Base-by-base conservation (phyloP, 2,113 vertebrate species). In the Alexandromys fortis region DNA sequence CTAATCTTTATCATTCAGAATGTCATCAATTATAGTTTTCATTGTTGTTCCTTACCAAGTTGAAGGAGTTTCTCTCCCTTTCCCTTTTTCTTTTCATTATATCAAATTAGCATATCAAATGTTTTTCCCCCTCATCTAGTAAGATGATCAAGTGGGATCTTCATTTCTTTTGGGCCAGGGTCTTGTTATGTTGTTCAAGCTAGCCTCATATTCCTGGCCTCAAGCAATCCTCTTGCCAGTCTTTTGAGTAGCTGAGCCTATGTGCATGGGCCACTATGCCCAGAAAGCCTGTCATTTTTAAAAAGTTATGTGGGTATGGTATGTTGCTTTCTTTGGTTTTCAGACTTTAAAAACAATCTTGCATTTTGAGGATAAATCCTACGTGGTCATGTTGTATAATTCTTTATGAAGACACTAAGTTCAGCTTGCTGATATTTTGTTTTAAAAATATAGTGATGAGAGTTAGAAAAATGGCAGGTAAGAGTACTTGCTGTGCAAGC, bases 331-430 rank as follows among this genome's bases (percentile, higher is more conserved):
- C 30, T 49, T 73, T 90, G 28, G 58, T 90, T 91, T 89, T 91
- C 78, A 96, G 42, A 55, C 81, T 35, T 88, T 73, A 85, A 88
- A 88, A 78, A 5, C 61, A 82, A 47, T 45, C 61, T 95, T 86
- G 33, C 45, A 85, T 90, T 88, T 77, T 49, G 70, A 76, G 28
- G 28, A n/a, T 94, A 72, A 86, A 42, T 76, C 30, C 28, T 78
- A 79, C 17, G 70, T 81, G 28, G 12, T 88, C 65, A 89, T 91
- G 8, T 42, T 85, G 47, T 16, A 47, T 0, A 72, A 42, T 86
- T 93, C 58, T 86, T 52, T 63, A 79, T 63, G 89, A 52, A 67
- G 81, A 35, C 38, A 82, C 49, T 90, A 72, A 24, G 70, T 89
- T 94, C 33, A 81, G 28, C 92, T 93, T 89, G 30, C 28, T 96